Evolutionary conservation across 1,140 invertebrate genomes (phyloP).

Genomic region (Drosophila gunungcola): DNA sequence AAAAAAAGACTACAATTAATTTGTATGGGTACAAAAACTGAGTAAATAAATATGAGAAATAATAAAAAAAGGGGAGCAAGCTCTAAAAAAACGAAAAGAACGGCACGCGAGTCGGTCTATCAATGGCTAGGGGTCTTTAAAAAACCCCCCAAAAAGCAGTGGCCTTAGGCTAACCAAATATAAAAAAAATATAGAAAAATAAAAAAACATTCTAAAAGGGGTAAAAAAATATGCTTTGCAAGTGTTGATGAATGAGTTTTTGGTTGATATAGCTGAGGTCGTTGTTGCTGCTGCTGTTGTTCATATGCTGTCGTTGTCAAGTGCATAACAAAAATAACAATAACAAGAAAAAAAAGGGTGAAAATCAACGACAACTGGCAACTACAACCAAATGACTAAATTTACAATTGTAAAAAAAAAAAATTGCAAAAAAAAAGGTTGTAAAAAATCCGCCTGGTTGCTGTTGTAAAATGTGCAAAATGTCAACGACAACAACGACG

Average conservation of each 20-base stretch:
- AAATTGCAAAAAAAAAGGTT: conserved; percentile 18
- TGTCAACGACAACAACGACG: conserved; percentile 68
- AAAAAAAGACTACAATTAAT: conserved; percentile 54
- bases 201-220: conserved; percentile 24
- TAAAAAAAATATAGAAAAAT: conserved; percentile 28
- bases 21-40: conserved; percentile 35
- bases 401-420: conserved; percentile 78
- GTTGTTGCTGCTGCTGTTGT: conserved; percentile 40
- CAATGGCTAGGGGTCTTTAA: conserved; percentile 25
- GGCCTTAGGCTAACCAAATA: conserved; percentile 37
- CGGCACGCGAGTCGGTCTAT: conserved; percentile 56
- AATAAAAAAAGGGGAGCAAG: conserved; percentile 24
- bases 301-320: conserved; percentile 75
- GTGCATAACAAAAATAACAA: conserved; percentile 68
- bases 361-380: conserved; percentile 36
- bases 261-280: conserved; percentile 34
- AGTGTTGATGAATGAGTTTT: conserved; percentile 76
- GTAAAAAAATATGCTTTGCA: conserved; percentile 35
- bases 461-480: conserved; percentile 64
- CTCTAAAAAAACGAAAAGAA: conserved; percentile 35
- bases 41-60: conserved; percentile 31
- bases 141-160: conserved; percentile 6
- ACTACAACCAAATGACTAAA: conserved; percentile 78
- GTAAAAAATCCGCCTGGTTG: conserved; percentile 14
- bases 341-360: conserved; percentile 22